A percentile compares a stretch with the other conserved stretches of the same genome.
Evolutionary conservation across 2,888 invertebrate genomes (phyloP).

Genomic region (Colletes collaris): DNA sequence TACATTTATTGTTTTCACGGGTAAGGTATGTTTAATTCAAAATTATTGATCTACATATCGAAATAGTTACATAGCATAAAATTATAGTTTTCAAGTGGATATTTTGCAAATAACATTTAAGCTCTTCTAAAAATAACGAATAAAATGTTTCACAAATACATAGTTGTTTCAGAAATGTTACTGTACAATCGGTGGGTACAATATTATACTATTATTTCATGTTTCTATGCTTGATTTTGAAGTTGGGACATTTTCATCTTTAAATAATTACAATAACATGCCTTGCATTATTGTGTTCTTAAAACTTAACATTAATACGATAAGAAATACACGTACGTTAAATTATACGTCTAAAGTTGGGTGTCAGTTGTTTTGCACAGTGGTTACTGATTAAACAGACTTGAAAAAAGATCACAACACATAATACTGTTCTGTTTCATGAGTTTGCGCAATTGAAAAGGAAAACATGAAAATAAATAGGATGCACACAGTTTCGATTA

Average conservation of each 20-base stretch:
- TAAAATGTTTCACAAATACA: slow-evolving; percentile 16
- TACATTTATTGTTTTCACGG: slow-evolving; percentile 27
- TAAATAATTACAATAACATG: slow-evolving; percentile 34
- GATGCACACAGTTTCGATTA: neutral
- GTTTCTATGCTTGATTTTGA: slow-evolving; percentile 1
- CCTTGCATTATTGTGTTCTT: neutral
- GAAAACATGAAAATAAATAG: slow-evolving; percentile 32
- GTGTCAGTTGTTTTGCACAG: slow-evolving; percentile 6
- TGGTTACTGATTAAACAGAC: slow-evolving; percentile 21
- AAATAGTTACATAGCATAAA: slow-evolving; percentile 30
- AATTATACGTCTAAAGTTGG: slow-evolving; percentile 20
- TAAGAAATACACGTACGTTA: slow-evolving; percentile 17
- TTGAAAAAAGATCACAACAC: slow-evolving; percentile 70
- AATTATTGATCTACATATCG: slow-evolving; percentile 15
- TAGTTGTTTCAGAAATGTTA: slow-evolving; percentile 26
- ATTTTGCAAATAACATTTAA: slow-evolving; percentile 24
- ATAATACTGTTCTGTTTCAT: slow-evolving; percentile 75
- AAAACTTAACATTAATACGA: slow-evolving; percentile 42
- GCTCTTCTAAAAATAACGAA: slow-evolving; percentile 18
- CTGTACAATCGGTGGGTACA: slow-evolving; percentile 19
- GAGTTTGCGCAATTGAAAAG: slow-evolving; percentile 28
- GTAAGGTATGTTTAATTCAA: slow-evolving; percentile 12
- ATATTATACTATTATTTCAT: neutral
- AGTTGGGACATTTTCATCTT: slow-evolving; percentile 9
- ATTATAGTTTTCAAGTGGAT: slow-evolving; percentile 21